Base-by-base conservation (phyloP, 2,888 invertebrate species). In the Tigriopus californicus region DNA sequence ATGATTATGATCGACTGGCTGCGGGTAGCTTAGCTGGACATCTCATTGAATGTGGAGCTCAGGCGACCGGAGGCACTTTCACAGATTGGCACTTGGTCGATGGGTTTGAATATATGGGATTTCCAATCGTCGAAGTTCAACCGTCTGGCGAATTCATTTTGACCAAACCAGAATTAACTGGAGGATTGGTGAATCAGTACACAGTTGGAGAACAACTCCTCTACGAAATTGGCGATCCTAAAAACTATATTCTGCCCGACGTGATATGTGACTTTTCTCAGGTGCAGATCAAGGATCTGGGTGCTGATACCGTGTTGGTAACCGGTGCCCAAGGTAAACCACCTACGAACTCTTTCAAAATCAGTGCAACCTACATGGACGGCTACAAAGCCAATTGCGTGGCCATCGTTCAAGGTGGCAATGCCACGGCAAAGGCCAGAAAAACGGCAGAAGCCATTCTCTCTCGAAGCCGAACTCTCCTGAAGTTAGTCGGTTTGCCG, bases 1-100 rank as follows among this genome's bases (percentile, higher is more conserved):
- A 68, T 62, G 69, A 74, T 61, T 70, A 68, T 65, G 71, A 74
- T 64, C 65, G 66, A 18, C 65, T 74, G 60, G 72, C 74, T 22
- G 65, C 69, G 61, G 75, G 73, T 60, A 73, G 74, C 64, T 65
- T 75, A 59, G 75, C 74, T 41, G 75, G 75, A 20, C 75, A 75
- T 65, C 66, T 75, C 55, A 68, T 75, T 41, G 75, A 75, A 65
- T 75, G 75, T 70, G 75, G 75, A 46, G 74, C 74, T 20, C 75
- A 75, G 64, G 67, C 68, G 2, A 74, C 75, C 51, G 75, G 75
- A 22, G 75, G 75, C 5, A 70, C 73, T 41, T 73, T 71, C 64
- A 75, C 75, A 47, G 74, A 75, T 64, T 75, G 74, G 74, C 67
- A 73, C 41, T 62, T 63, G 55, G 70, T 75, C 2, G 65, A 66